Conservation (phyloP, 2,113 vertebrate species). For the Pygathrix nemaeus region DNA sequence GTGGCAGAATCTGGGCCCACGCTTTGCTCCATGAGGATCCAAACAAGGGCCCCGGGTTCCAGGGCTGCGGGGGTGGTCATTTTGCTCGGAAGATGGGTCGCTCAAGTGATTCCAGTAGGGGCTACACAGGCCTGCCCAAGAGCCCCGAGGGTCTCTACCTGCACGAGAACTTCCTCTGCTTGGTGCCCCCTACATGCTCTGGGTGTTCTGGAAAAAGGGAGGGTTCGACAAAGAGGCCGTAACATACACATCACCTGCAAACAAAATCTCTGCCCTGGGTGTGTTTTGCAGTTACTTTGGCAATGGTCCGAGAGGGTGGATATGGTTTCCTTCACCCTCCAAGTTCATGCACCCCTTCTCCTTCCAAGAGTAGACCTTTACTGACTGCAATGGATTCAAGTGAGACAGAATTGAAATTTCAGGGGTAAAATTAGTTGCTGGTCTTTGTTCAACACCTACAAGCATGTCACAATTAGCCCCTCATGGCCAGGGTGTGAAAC, state of each 20-base stretch:
- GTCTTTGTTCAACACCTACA: background rate
- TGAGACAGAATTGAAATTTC: too few relatives aligned
- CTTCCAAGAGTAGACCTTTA: background rate
- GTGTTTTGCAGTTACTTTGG: rapidly evolving
- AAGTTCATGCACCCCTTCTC: rapidly evolving
- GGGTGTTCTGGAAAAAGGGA: background rate
- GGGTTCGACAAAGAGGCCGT: rapidly evolving
- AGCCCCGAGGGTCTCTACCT: rapidly evolving
- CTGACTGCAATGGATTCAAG: rapidly evolving
- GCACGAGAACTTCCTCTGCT: rapidly evolving
- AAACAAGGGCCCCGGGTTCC: background rate
- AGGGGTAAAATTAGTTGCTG: rapidly evolving
- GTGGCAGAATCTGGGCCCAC: too few relatives aligned
- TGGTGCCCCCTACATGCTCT: rapidly evolving
- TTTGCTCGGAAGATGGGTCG: background rate
- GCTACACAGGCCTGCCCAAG: background rate
- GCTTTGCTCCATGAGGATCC: rapidly evolving
- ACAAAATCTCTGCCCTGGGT: rapidly evolving
- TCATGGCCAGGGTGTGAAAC: rapidly evolving
- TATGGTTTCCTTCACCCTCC: too few relatives aligned
- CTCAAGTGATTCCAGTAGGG: background rate
- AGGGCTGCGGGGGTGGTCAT: background rate
- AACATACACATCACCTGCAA: rapidly evolving
- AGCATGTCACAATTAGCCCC: rapidly evolving
- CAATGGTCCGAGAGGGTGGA: rapidly evolving